Evolutionary conservation across 2,797 vertebrate species (phyloP), one percentile per base, ranked within the genome.

Genomic region (Sebastolobus altivelis): DNA sequence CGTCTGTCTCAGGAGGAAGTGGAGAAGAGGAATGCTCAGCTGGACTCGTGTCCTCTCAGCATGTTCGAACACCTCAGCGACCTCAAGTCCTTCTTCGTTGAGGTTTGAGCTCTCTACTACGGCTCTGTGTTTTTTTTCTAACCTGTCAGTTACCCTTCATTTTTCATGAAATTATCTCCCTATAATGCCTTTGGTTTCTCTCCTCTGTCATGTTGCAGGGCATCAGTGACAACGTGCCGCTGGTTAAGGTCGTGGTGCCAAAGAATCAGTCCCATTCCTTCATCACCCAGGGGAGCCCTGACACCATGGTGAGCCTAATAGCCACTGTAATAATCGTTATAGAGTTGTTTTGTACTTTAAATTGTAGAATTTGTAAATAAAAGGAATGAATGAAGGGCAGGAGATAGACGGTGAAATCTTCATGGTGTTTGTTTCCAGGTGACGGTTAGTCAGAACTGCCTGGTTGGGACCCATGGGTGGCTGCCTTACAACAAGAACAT

Each of bases 11-110:
- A 96, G 85, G 98, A 99, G 89, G 98, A 99, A 71, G 96, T 96
- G 75, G 92, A 98, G 72, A 97, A 97, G 91, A 97, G 95, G 89
- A 97, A 97, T 70, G 91, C 95, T 81, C 97, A 94, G 89, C 92
- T 95, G 27, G 98, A 99, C 85, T 96, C 94, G 0, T 96, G 95
- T 89, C 96, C 96, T 52, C 88, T 98, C 77, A 98, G 93, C 93
- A 90, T 99, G 82, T 99, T 99, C 37, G 97, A 99, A 55, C 96
- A 99, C 86, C 96, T 99, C 81, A 87, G 96, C 31, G 96, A 99
- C 78, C 96, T 99, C 81, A 99, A 99, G 88, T 99, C 98, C 20
- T 99, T 99, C 93, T 99, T 99, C 76, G 96, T 99, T 61, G 97
- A 99, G 97, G 98, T 99, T 55, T 13, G 63, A 52, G 14, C 12